Base-by-base conservation (phyloP, 1,140 invertebrate species). In the Atta texana region DNA sequence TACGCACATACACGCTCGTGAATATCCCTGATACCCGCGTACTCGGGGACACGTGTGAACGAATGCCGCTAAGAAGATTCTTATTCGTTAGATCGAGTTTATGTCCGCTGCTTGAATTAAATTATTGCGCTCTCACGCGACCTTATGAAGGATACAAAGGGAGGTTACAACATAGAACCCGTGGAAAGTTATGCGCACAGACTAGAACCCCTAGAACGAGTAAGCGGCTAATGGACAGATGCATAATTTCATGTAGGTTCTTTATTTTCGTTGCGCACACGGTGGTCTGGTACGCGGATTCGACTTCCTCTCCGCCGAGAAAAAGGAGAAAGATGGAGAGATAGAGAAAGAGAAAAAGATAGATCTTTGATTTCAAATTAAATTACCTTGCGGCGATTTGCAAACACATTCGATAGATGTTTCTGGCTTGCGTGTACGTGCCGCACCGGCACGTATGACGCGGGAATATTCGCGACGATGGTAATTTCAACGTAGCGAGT, bases 161-260 rank as follows among this genome's bases (percentile, higher is more conserved):
- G 31, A 44, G 24, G 39, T 72, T 53, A 74, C 51, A 24, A 24
- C 81, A 61, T 51, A 16, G 77, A 39, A 51, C 39, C 39, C 75
- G 69, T 66, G 75, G 88, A 90, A 90, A 90, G 68, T 90, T 90
- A 90, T 90, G 86, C 63, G 88, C 51, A 61, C 64, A 63, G 61
- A n/a, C 16, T 44, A 53, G 55, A 85, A 75, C 49, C 49, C 39
- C 31, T 34, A 34, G 31, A 34, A 34, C 74, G 63, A 88, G 74
- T 90, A 88, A 88, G 81, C 59, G 76, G 69, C 72, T 90, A 90
- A 87, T 90, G 75, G 80, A 88, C 88, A 88, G 89, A 71, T 88
- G 78, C 89, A 90, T 90, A 90, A 90, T 90, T 90, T 90, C 63
- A 80, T 53, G 24, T 10, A 31, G 63, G 57, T 87, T 68, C 49